Evolutionary conservation across 2,113 vertebrate species (phyloP).

Genomic region (Dryoscopus gambensis): DNA sequence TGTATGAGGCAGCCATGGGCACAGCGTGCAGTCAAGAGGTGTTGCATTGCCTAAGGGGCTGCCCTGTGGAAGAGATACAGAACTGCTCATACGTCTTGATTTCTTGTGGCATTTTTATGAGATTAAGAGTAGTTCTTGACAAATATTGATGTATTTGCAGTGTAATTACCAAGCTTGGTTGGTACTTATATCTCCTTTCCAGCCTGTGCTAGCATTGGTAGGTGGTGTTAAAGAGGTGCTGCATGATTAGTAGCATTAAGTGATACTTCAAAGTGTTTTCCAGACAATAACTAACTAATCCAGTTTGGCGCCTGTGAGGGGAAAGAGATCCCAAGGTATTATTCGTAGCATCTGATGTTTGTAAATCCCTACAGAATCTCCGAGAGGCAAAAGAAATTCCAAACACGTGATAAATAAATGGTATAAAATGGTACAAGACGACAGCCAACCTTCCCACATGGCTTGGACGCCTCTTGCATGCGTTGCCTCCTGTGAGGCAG

Average conservation of each 20-base stretch:
- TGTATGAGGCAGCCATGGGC: background rate
- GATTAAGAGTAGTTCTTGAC: background rate
- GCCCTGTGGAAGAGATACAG: background rate
- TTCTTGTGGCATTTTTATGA: background rate
- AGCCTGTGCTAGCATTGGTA: background rate
- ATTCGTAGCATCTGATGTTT: background rate
- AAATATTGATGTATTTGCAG: slow-evolving; percentile 7
- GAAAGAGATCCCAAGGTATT: background rate
- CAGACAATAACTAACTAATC: slow-evolving; percentile 23
- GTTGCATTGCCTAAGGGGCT: background rate
- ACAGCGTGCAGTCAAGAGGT: background rate
- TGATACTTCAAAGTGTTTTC: slow-evolving; percentile 12
- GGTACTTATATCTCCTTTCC: background rate
- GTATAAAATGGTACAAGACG: background rate
- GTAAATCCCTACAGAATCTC: background rate
- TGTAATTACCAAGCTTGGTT: background rate
- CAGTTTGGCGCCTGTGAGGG: background rate
- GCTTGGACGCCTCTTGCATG: background rate
- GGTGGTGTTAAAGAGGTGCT: background rate
- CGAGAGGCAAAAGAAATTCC: background rate
- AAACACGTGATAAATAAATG: background rate
- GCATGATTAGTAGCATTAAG: background rate
- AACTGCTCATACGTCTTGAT: background rate
- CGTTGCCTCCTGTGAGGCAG: background rate
- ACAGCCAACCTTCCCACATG: background rate